These are phyloP conservation scores for Drosophila seguyi DNA, from an alignment of 1,140 invertebrate species.

Conservation along the genomic window DNA sequence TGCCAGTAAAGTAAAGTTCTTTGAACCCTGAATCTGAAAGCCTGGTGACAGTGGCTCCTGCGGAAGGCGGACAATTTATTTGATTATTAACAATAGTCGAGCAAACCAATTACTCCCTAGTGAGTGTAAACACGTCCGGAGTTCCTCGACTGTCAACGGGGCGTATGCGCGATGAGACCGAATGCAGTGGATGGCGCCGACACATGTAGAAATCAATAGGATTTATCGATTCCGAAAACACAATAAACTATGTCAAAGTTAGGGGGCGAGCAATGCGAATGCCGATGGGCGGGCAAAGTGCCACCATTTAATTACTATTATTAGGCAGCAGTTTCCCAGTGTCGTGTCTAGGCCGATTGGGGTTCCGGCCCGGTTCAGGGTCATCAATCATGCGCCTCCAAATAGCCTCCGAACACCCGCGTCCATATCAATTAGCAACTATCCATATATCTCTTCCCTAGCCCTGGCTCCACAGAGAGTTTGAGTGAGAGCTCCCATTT, in stretches of 20 bases:
- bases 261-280: conserved; percentile 66
- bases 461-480: conserved; percentile 3
- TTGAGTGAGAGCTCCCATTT: conserved; percentile 13
- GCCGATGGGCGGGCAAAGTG: conserved; percentile 46
- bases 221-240: conserved; percentile 63
- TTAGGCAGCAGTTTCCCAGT: conserved; percentile 39
- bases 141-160: conserved; percentile 15
- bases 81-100: conserved; percentile 64
- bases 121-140: conserved; percentile 56
- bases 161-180: conserved; percentile 54
- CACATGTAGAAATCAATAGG: conserved; percentile 62
- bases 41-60: background rate
- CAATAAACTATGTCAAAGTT: conserved; percentile 76
- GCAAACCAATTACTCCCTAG: conserved; percentile 70
- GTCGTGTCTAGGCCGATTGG: conserved; percentile 28
- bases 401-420: conserved; percentile 22
- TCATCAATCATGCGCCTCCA: conserved; percentile 64
- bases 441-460: conserved; percentile 40
- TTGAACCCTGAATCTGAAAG: conserved; percentile 58
- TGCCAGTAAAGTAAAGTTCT: conserved; percentile 60
- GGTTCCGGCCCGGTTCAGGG: conserved; percentile 12
- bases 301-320: conserved; percentile 69
- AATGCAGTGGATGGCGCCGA: conserved; percentile 16
- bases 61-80: conserved; percentile 51
- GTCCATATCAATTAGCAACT: conserved; percentile 48